Base-by-base conservation (phyloP, 2,113 vertebrate species). In the Pachypanchax playfairii region DNA sequence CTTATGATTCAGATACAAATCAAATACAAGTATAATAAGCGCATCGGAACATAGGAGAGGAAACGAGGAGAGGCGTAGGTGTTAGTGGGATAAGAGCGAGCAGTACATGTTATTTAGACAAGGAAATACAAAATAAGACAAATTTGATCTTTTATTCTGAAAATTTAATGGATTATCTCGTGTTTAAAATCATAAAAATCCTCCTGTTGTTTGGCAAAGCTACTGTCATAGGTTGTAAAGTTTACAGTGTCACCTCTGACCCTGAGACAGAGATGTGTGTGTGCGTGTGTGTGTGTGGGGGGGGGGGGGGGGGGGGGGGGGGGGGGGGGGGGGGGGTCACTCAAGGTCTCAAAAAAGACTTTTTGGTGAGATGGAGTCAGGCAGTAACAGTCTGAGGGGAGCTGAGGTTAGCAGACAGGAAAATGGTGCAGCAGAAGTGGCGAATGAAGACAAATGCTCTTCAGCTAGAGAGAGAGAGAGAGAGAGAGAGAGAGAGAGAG, bases 1-100 rank as follows among this genome's bases (percentile, higher is more conserved):
- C 59, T 84, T 63, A 70, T 82, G 81, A 83, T 78, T 78, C 70
- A 81, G 73, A 78, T 85, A 66, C 56, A 71, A 80, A 83, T 87
- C 79, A 85, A 85, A 86, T 77, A 60, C 15, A 1, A 50, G 70
- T 24, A 62, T 77, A 87, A 88, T 82, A 25, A 73, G 60, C 67
- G 72, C 54, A 55, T 84, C 78, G 77, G 75, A 64, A 75, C 70
- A 77, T 81, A 80, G 65, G 70, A 72, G 46, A 79, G 80, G 87
- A 85, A 83, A 77, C 31, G 42, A 56, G 51, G 54, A 78, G 73
- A 67, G 36, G 56, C 55, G 65, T 68, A 41, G 53, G 60, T 59
- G 65, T 53, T 74, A 29, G 26, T 43, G 25, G 68, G 75, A 83
- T 83, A 77, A 81, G 22, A 48, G 38, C 10, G 12, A 9, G 61